Evolutionary conservation across 2,113 vertebrate genomes (phyloP).

Genomic region (Zosterops borbonicus): DNA sequence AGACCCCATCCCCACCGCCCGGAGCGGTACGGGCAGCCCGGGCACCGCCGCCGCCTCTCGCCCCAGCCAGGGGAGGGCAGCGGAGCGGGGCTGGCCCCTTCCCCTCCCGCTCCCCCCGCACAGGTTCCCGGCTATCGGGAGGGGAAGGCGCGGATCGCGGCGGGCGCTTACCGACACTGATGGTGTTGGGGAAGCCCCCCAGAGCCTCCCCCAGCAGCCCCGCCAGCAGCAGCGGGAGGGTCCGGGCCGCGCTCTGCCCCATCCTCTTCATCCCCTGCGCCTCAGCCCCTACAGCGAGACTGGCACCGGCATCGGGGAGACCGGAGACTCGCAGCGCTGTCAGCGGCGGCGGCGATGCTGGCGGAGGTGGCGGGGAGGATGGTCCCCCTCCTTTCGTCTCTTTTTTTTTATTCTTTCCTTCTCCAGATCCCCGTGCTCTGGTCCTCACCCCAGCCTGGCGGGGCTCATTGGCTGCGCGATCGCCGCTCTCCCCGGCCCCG

Average conservation of each 20-base stretch:
- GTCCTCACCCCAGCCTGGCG: conserved; percentile 70
- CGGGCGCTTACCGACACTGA: conserved; percentile 90
- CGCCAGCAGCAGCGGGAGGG: conserved; percentile 82
- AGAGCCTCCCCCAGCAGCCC: conserved; percentile 84
- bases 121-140: not conserved
- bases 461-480: conserved; percentile 69
- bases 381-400: not conserved
- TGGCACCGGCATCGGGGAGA: conserved; percentile 82
- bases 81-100: not conserved
- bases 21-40: not conserved
- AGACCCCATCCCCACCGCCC: not conserved
- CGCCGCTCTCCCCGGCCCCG: conserved; percentile 38
- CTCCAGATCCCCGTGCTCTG: conserved; percentile 18
- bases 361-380: conserved; percentile 10
- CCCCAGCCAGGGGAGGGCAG: not conserved
- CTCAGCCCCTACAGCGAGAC: conserved; percentile 83
- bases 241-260: conserved; percentile 81
- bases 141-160: not conserved
- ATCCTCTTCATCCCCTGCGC: conserved; percentile 84
- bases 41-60: not conserved
- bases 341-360: conserved; percentile 27
- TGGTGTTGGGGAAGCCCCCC: conserved; percentile 95
- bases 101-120: not conserved
- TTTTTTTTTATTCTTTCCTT: not conserved
- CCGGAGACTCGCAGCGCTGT: conserved; percentile 67